Evolutionary conservation across 1,140 invertebrate genomes (phyloP).

Genomic region (Thaumetopoea pityocampa): DNA sequence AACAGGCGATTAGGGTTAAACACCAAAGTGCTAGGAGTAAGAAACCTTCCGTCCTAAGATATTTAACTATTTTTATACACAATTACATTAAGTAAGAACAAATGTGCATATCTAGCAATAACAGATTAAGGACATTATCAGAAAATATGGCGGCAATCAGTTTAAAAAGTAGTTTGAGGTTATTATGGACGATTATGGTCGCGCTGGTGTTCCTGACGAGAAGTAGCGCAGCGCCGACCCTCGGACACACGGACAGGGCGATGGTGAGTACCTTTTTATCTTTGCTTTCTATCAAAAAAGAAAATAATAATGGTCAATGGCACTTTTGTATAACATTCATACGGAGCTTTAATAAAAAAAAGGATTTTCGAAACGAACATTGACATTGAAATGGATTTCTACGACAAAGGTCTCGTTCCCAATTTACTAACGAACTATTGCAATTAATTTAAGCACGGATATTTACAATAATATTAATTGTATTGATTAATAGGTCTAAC

Average conservation of each 20-base stretch:
- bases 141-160: slow-evolving; percentile 48
- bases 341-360: slow-evolving; percentile 2
- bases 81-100: slow-evolving; percentile 34
- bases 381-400: slow-evolving; percentile 18
- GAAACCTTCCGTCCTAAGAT: slow-evolving; percentile 30
- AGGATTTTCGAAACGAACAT: too few species aligned
- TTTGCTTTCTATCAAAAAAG: slow-evolving; percentile 6
- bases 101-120: slow-evolving; percentile 51
- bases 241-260: slow-evolving; percentile 54
- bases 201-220: slow-evolving; percentile 46
- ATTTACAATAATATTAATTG: not conserved
- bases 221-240: slow-evolving; percentile 58
- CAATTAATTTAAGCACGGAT: slow-evolving; percentile 1
- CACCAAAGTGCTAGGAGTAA: slow-evolving; percentile 38
- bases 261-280: slow-evolving; percentile 47
- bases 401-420: too few species aligned
- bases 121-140: slow-evolving; percentile 30
- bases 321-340: slow-evolving; percentile 8
- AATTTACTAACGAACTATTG: too few species aligned
- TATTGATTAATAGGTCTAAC: not conserved
- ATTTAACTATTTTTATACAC: slow-evolving; percentile 40
- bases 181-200: slow-evolving; percentile 45
- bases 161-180: slow-evolving; percentile 48
- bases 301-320: not conserved
- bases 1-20: slow-evolving; percentile 19